These are phyloP conservation scores for Ailurus styani DNA, from an alignment of 2,113 vertebrate species.

Conservation along the genomic window DNA sequence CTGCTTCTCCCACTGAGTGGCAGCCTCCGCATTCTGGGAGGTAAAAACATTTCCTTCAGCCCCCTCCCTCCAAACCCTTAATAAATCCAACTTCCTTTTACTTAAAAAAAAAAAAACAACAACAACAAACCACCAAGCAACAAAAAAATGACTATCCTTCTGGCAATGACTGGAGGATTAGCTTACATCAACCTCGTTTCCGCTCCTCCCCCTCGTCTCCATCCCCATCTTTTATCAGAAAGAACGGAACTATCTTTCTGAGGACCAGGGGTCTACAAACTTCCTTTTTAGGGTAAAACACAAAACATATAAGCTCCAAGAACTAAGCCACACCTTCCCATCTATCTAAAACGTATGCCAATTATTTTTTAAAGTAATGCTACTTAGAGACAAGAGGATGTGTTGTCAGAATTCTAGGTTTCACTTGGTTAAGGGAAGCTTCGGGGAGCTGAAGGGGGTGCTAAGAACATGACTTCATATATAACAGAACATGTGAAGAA, in stretches of 20 bases:
- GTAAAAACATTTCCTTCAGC: neutral
- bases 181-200: neutral
- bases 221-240: neutral
- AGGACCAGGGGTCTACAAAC: neutral
- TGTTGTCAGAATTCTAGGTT: neutral
- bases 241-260: neutral
- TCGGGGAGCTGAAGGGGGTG: neutral
- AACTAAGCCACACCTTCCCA: neutral
- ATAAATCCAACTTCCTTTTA: slow-evolving; percentile 39
- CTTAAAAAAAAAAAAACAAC: neutral
- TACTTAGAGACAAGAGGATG: neutral
- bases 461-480: neutral
- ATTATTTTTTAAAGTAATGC: neutral
- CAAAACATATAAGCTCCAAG: neutral
- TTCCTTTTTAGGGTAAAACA: slow-evolving; percentile 51
- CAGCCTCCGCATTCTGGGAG: neutral
- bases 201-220: neutral
- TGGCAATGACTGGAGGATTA: neutral
- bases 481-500: neutral
- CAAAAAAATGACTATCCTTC: neutral
- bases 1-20: neutral
- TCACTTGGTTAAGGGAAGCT: neutral
- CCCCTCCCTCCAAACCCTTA: neutral
- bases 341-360: neutral
- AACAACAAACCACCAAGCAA: neutral